Conservation (phyloP, 92 coral and sea anemone species). For the Phymanthus crucifer region DNA sequence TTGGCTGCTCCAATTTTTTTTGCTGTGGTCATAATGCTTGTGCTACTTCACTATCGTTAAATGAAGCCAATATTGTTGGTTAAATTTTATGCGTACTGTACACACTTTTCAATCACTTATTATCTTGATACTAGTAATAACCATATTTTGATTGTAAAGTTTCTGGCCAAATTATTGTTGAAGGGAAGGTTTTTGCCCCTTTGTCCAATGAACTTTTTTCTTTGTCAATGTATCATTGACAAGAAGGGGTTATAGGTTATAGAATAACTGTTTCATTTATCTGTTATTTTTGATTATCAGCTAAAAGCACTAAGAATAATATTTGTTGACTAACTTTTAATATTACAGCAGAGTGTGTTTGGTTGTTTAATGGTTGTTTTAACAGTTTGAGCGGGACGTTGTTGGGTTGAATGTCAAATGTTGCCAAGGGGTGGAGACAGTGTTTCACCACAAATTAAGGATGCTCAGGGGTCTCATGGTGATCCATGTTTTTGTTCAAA, state of each 20-base stretch:
- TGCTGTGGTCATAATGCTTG: not conserved
- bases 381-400: no score
- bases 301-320: not conserved
- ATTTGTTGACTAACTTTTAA: not conserved
- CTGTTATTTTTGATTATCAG: not conserved
- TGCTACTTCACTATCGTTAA: not conserved
- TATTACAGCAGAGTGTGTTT: no score
- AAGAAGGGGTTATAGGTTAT: slow-evolving; percentile 29
- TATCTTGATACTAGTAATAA: not conserved
- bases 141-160: not conserved
- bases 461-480: no score
- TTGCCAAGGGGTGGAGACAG: no score
- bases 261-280: slow-evolving; percentile 6
- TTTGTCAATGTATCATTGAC: not conserved
- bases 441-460: no score
- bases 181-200: not conserved
- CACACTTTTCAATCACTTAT: no score
- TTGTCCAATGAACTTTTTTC: not conserved
- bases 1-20: no score
- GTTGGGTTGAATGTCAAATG: no score
- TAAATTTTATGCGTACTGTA: not conserved
- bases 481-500: no score
- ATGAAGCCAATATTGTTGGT: not conserved
- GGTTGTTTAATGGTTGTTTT: no score
- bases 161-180: not conserved